Base-by-base conservation (phyloP, 1,140 invertebrate genomes). In the Zaprionus gabonicus region DNA sequence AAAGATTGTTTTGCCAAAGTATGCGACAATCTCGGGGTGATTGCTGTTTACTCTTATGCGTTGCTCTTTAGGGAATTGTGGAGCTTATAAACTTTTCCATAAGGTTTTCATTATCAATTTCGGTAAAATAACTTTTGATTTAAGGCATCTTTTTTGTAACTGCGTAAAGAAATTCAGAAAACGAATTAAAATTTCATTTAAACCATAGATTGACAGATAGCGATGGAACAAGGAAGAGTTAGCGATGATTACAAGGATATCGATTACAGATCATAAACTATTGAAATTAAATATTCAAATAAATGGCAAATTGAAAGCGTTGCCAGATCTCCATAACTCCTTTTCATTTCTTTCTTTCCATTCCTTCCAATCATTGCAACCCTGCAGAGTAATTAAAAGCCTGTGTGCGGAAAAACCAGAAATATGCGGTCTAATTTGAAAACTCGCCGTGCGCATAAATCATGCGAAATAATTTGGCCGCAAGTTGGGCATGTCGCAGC, bases 1-100 rank as follows among this genome's bases (percentile, higher is more conserved):
- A 80, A 44, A 72, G 65, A 71, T 77, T 77, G 62, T 84, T 80
- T 73, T 46, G 55, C 55, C 17, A 76, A 82, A 69, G 71, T 75
- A 63, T 55, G 75, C 66, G 60, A 74, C 38, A 78, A 68, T 72
- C 58, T 71, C 41, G 57, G 70, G 53, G 70, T 67, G 64, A 67
- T 70, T 70, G 57, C 58, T 62, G 44, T 69, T 38, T 41, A 10
- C 38, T 34, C 53, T 27, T 10, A 41, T 36, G 25, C 9, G n/a
- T 13, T 27, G 12, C 7, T 56, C 10, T 38, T 28, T 17, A n/a
- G 25, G 6, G n/a, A 10, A 60, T 10, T 3, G 12, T 20, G 4
- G n/a, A 23, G 68, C 60, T 36, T 53, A 38, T 38, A 56, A 49
- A 9, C 31, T 44, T 67, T 41, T 46, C 9, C n/a, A 46, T 53